These are phyloP conservation scores for Hedya salicella DNA, from an alignment of 2,888 invertebrate species.

Conservation along the genomic window DNA sequence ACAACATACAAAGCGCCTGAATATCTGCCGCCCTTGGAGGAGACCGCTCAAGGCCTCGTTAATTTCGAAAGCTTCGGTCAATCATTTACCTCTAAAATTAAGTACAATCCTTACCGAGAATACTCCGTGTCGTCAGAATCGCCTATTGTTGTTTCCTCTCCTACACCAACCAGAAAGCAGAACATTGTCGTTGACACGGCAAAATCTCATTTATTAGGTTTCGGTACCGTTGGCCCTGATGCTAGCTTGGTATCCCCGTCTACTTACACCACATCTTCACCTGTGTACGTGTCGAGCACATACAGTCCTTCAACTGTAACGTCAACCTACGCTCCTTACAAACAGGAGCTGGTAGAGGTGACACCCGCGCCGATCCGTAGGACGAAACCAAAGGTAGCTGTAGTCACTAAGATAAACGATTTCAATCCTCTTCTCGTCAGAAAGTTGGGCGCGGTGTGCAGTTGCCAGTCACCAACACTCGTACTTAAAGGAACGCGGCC, in stretches of 20 bases:
- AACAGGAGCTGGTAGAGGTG: constrained; percentile 74
- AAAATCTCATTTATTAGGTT: constrained; percentile 75
- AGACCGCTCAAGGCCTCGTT: constrained; percentile 49
- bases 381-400: constrained; percentile 81
- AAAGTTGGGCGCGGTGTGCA: constrained; percentile 90
- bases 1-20: constrained; percentile 62
- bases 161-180: constrained; percentile 65
- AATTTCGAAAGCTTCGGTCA: constrained; percentile 61
- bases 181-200: constrained; percentile 76
- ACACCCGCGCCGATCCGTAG: constrained; percentile 66
- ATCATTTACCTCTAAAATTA: constrained; percentile 49
- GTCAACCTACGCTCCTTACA: constrained; percentile 67
- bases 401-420: constrained; percentile 89
- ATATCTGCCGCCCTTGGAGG: constrained; percentile 60
- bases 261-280: constrained; percentile 63
- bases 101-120: constrained; percentile 65
- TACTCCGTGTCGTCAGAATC: constrained; percentile 51
- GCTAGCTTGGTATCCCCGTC: constrained; percentile 72
- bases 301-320: constrained; percentile 59
- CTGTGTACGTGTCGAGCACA: constrained; percentile 56
- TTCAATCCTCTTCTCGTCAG: constrained; percentile 88
- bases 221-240: constrained; percentile 77
- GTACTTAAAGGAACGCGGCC: constrained; percentile 79
- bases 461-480: constrained; percentile 86
- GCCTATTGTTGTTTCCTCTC: constrained; percentile 50